Evolutionary conservation across 2,797 vertebrate genomes (phyloP), one percentile per base, ranked within the genome.

Genomic region (Anguilla marmorata): DNA sequence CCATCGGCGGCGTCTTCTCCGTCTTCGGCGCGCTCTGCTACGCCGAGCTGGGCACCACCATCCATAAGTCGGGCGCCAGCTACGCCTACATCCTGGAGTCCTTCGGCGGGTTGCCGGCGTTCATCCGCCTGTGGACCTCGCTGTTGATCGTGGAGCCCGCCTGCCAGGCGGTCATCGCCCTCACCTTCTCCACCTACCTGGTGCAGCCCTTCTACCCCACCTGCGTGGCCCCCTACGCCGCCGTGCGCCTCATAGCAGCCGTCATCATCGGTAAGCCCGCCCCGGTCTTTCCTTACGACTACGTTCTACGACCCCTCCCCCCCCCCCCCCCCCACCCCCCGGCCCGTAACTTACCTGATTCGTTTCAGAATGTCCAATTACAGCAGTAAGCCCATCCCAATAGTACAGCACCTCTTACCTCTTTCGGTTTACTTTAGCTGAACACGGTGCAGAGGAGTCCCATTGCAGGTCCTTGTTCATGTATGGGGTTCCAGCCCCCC

Each of bases 91-190:
- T 97, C 87, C 90, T 97, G 33, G 96, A 97, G 91, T 93, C 95
- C 4, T 97, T 97, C 60, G 96, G 96, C 0, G 93, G 96, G 12
- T 96, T 96, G 37, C n/a, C 96, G 92, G 96, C 96, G 5, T 97
- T 97, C 90, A 95, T 97, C 37, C 93, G 96, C n/a, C 89, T 97
- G 37, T 97, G 96, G 96, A 96, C 96, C 0, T 96, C 96, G 0
- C 86, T 97, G 91, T 19, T 97, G 92, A 97, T 97, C 1, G 96
- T 97, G 37, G 96, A 97, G 85, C 96, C 96, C 0, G 96, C 96
- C 11, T 95, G 95, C 93, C 96, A 97, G 93, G 96, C 96, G 0
- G 96, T 97, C 88, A 96, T 97, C n/a, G 96, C 95, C 80, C 90
- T 97, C 86, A 97, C 96, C 58, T 97, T 97, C 91, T 95, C 96